Base-by-base conservation (phyloP, 1,140 invertebrate species). In the Drosophila ananassae region DNA sequence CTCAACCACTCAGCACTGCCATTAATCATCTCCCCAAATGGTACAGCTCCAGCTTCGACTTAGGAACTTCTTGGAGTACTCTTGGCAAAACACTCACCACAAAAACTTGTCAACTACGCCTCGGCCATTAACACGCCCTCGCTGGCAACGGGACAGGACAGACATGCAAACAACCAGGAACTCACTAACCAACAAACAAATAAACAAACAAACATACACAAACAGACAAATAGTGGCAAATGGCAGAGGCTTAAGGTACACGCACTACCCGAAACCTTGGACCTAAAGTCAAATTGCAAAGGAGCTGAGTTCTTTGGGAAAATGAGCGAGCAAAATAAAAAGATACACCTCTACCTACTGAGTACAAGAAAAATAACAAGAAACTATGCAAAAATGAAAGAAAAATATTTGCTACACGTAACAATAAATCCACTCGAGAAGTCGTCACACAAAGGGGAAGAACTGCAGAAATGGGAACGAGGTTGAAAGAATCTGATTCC, bases 71-170 rank as follows among this genome's bases (percentile, higher is more conserved):
- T 77, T 67, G 51, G 46, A 84, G 67, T 51, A 25, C 50, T 51
- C 50, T 47, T 54, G 44, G 46, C 12, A 71, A 41, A 74, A 57
- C 57, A 83, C 72, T 89, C 76, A 77, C 75, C 79, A 51, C 67
- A 79, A 77, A 73, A 84, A 64, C 67, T 79, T 89, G 79, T 77
- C 79, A 84, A 73, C 71, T 83, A 79, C 76, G 82, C 82, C 79
- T 82, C 53, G 79, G 59, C 79, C 83, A 89, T 87, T 82, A 87
- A 85, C 82, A 85, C 82, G 74, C 72, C 79, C 58, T 69, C 72
- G 59, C 30, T 22, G 30, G 30, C 54, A 58, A 44, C 46, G 41
- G 44, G 22, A 28, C 30, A 25, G 46, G 54, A 50, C 34, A 32
- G 50, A 62, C 25, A 41, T 52, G 59, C 61, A 53, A 57, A 63